A percentile compares a stretch with the other conserved stretches of the same genome.
Conservation (phyloP, 1,140 invertebrate species). For the Drosophila truncata region DNA sequence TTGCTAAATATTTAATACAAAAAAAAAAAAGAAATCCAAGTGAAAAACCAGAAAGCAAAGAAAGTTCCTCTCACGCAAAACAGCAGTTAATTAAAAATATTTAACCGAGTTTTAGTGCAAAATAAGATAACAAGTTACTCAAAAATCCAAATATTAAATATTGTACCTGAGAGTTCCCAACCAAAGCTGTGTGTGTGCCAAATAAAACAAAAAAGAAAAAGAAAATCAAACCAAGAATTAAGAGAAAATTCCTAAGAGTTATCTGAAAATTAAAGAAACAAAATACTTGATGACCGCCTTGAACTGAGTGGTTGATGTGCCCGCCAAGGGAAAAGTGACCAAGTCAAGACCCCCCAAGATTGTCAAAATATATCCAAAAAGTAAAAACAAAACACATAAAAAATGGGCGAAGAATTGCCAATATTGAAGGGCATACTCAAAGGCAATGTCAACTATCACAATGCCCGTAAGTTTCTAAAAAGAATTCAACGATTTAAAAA, state of each 20-base stretch:
- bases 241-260: conserved; percentile 17
- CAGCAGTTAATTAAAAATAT: conserved; percentile 44
- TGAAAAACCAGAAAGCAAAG: conserved; percentile 65
- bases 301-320: conserved; percentile 47
- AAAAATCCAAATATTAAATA: conserved; percentile 24
- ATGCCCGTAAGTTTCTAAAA: conserved; percentile 93
- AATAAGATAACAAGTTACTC: conserved; percentile 25
- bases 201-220: conserved; percentile 16
- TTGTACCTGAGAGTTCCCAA: conserved; percentile 55
- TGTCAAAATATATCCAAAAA: conserved; percentile 19
- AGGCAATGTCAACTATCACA: conserved; percentile 94
- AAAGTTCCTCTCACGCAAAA: conserved; percentile 67
- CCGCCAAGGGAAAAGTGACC: conserved; percentile 40
- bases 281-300: conserved; percentile 38
- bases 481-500: neutral
- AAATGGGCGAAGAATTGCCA: conserved; percentile 94
- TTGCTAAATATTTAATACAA: conserved; percentile 35
- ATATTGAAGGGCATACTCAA: conserved; percentile 95
- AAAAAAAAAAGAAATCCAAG: conserved; percentile 29
- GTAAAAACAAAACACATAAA: conserved; percentile 42
- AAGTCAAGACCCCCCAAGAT: conserved; percentile 23
- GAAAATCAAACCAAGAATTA: conserved; percentile 17
- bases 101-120: conserved; percentile 44
- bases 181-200: conserved; percentile 43
- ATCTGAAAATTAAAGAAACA: neutral